These are phyloP conservation scores for Amiota mariae DNA, from an alignment of 2,888 invertebrate genomes.

Conservation along the genomic window DNA sequence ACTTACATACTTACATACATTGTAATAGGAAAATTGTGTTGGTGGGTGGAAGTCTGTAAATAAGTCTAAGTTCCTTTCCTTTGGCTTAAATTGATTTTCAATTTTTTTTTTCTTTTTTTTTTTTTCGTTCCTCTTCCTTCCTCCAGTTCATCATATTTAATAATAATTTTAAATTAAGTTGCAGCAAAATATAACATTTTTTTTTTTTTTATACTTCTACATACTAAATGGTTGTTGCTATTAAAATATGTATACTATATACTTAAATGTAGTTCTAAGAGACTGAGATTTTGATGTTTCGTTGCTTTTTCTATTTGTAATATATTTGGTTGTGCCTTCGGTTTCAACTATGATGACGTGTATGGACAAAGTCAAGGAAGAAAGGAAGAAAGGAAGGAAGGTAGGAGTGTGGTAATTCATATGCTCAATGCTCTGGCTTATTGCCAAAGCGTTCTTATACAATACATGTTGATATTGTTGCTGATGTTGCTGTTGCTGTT, in stretches of 20 bases:
- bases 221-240: background rate
- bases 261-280: no score
- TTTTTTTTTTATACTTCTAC: background rate
- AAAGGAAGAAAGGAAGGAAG: no score
- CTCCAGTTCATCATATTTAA: conserved; percentile 50
- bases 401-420: no score
- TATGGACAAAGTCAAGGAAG: no score
- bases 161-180: conserved; percentile 67
- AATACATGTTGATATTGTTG: background rate
- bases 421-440: background rate
- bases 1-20: no score
- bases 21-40: no score
- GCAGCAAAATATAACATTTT: conserved; percentile 57
- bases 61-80: conserved; percentile 50
- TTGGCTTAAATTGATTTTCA: conserved; percentile 51
- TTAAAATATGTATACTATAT: no score
- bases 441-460: background rate
- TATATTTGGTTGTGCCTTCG: no score
- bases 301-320: no score
- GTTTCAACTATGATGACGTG: no score
- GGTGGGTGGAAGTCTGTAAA: conserved; percentile 28
- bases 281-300: no score
- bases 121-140: background rate
- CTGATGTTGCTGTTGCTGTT: background rate
- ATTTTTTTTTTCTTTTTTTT: background rate